Evolutionary conservation across 2,888 invertebrate genomes (phyloP).

Genomic region (Nomada flava): DNA sequence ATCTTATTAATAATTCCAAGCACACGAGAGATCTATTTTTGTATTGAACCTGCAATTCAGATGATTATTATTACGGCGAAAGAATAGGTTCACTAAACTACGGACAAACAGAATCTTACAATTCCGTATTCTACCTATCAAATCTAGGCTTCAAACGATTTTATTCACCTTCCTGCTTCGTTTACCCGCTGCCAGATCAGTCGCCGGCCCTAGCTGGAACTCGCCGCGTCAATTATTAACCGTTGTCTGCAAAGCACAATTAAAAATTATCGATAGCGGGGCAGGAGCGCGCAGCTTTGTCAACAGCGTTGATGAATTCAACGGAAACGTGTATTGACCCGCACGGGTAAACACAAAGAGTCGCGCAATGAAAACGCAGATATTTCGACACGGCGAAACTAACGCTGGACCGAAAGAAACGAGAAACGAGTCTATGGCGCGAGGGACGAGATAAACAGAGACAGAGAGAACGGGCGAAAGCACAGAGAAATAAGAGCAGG

Average conservation of each 20-base stretch:
- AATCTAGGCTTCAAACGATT: too few species aligned
- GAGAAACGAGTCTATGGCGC: background rate
- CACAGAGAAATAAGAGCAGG: background rate
- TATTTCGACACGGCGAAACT: constrained; percentile 44
- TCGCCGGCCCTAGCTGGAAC: constrained; percentile 33
- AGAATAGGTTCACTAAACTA: too few species aligned
- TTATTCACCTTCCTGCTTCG: constrained; percentile 1
- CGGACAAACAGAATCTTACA: too few species aligned
- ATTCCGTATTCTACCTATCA: too few species aligned
- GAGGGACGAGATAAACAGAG: constrained; percentile 2
- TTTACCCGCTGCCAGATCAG: constrained; percentile 20
- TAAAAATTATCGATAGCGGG: constrained; percentile 55
- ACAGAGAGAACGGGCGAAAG: constrained; percentile 11
- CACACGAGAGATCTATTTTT: too few species aligned
- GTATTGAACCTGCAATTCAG: too few species aligned
- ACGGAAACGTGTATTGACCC: constrained; percentile 50
- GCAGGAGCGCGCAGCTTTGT: constrained; percentile 40
- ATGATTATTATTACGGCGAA: too few species aligned
- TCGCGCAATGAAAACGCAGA: constrained; percentile 51
- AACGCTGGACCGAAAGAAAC: background rate
- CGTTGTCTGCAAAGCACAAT: constrained; percentile 44
- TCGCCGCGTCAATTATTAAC: constrained; percentile 41
- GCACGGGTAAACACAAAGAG: constrained; percentile 54
- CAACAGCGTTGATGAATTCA: constrained; percentile 57
- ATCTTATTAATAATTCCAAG: too few species aligned